phyloP scores from a whole-genome alignment of 2,797 vertebrate species.

The Hippoglossus hippoglossus region DNA sequence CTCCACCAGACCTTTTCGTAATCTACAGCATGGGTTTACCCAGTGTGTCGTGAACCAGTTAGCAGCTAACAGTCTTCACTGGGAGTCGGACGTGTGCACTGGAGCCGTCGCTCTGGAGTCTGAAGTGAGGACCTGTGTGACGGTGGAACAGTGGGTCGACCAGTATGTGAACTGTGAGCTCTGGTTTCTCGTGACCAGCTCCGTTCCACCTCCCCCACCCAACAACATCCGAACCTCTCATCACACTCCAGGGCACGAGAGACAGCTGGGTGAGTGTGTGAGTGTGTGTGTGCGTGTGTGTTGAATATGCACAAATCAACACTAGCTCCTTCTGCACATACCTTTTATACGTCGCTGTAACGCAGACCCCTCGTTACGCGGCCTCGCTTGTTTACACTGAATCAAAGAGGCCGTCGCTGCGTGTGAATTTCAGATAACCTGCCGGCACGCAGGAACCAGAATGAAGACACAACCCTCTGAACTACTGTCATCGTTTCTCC shows the following conservation, averaged over 20 bases:
- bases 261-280: slow-evolving; percentile 62
- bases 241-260: slow-evolving; percentile 42
- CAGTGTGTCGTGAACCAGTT: neutral
- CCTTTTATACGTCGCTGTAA: neutral
- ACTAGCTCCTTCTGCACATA: neutral
- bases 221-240: slow-evolving; percentile 46
- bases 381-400: neutral
- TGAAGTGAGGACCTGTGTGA: neutral
- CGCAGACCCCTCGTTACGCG: no score
- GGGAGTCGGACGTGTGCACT: slow-evolving; percentile 1
- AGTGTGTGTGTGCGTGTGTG: slow-evolving; percentile 11
- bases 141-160: slow-evolving; percentile 23
- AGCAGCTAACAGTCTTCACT: slow-evolving; percentile 1
- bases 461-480: neutral
- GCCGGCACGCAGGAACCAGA: neutral
- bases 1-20: slow-evolving; percentile 11
- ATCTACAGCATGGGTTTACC: slow-evolving; percentile 32
- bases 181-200: slow-evolving; percentile 54
- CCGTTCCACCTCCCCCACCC: slow-evolving; percentile 48
- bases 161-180: slow-evolving; percentile 53
- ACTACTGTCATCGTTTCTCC: slow-evolving; percentile 15
- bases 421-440: no score
- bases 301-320: slow-evolving; percentile 25
- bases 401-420: neutral
- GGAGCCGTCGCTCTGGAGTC: slow-evolving; percentile 22